Percentiles rank a stretch among this genome's conserved stretches.
These are phyloP conservation scores for Zhuqinia jingwanae DNA, from an alignment of 2,888 invertebrate species.

Conservation along the genomic window DNA sequence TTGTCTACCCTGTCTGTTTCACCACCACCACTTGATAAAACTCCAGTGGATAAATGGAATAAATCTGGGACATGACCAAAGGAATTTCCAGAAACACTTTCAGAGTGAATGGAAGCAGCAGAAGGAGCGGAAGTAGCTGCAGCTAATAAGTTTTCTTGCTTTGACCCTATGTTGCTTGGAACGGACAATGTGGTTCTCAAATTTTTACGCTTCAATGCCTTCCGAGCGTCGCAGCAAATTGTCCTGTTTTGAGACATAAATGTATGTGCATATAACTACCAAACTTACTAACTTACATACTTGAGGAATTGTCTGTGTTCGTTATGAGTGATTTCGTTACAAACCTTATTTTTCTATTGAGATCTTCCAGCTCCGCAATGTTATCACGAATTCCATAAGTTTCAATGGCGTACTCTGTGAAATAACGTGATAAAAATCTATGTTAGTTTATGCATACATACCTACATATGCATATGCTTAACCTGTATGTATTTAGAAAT, in stretches of 20 bases:
- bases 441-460: too few relatives aligned
- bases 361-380: conserved; percentile 48
- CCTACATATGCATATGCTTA: background rate
- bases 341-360: conserved; percentile 62
- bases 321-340: background rate
- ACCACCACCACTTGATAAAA: background rate
- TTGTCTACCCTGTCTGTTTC: background rate
- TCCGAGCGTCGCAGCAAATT: conserved; percentile 64
- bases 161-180: background rate
- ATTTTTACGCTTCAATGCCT: conserved; percentile 42
- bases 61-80: background rate
- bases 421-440: background rate
- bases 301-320: background rate
- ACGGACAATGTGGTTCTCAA: background rate
- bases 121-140: background rate
- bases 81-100: background rate
- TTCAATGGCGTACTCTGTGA: conserved; percentile 61
- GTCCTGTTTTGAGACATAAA: conserved; percentile 46
- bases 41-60: background rate
- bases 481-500: too few relatives aligned
- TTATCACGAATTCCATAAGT: conserved; percentile 61
- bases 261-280: background rate
- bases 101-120: background rate
- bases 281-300: background rate
- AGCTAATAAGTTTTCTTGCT: background rate